These are phyloP conservation scores for Neosalanx taihuensis DNA, from an alignment of 2,797 vertebrate genomes.

Conservation along the genomic window DNA sequence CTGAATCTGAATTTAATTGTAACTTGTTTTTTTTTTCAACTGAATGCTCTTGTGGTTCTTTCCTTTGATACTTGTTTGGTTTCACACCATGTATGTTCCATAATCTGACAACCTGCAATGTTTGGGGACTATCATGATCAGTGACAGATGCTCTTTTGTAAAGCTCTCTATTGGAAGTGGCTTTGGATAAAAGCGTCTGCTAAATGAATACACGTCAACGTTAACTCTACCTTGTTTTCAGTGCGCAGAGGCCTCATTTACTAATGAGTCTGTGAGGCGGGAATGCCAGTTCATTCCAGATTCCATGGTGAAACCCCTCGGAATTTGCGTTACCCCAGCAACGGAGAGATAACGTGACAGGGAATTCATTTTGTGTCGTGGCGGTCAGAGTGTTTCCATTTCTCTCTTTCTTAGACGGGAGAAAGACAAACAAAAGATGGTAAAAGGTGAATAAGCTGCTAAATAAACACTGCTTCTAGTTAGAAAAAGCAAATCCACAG, in stretches of 20 bases:
- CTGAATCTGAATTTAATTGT: no score
- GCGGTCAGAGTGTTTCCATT: conserved; percentile 35
- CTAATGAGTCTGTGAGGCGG: conserved; percentile 22
- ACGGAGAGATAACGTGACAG: conserved; percentile 56
- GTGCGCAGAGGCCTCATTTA: no score
- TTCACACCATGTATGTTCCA: no score
- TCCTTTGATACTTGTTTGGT: no score
- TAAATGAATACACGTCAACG: no score
- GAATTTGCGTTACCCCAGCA: conserved; percentile 51
- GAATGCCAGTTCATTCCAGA: conserved; percentile 55
- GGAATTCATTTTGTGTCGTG: conserved; percentile 50
- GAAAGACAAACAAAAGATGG: conserved; percentile 21
- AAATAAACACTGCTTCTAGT: conserved; percentile 39
- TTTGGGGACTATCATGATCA: no score
- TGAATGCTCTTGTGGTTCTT: no score
- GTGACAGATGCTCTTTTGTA: no score
- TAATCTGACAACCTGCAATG: no score
- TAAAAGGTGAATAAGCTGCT: conserved; percentile 21
- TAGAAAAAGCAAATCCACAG: conserved; percentile 20
- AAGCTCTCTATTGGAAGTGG: no score
- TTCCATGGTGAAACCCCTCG: conserved; percentile 41
- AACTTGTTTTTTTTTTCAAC: no score
- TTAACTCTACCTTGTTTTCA: conserved; percentile 4
- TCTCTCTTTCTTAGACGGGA: conserved; percentile 20
- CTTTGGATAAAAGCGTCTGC: no score